These are phyloP conservation scores for Scylla paramamosain DNA, from an alignment of 1,140 invertebrate species.

Conservation along the genomic window DNA sequence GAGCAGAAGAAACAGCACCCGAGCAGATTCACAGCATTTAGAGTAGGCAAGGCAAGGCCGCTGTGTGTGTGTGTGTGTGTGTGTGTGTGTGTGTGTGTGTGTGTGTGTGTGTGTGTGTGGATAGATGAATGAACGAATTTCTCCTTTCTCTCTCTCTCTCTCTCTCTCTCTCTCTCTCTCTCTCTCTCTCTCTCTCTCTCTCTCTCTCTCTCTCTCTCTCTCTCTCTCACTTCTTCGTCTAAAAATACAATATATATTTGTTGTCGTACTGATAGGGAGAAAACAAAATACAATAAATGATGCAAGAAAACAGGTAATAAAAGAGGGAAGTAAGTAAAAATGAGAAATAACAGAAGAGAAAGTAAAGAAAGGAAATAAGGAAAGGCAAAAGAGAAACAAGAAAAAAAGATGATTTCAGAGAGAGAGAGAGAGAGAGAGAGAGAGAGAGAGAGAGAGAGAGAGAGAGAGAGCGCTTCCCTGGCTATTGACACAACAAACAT, in stretches of 20 bases:
- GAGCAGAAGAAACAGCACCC: no score
- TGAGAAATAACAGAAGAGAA: not conserved
- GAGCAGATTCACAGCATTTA: no score
- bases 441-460: slow-evolving; percentile 16
- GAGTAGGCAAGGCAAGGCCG: no score
- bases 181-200: no score
- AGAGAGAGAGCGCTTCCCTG: no score
- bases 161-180: no score
- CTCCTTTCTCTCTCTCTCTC: no score
- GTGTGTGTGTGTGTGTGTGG: slow-evolving; percentile 28
- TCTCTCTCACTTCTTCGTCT: no score
- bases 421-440: slow-evolving; percentile 39
- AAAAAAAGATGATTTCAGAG: not conserved
- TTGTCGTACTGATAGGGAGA: not conserved
- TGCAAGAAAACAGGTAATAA: not conserved
- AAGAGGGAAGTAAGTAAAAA: not conserved
- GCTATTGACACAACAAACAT: no score
- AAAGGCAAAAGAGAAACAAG: not conserved
- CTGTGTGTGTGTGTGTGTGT: not conserved
- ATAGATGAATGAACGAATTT: not conserved
- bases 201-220: no score
- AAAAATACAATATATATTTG: no score
- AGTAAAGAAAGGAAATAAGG: not conserved
- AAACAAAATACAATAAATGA: not conserved
- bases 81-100: slow-evolving; percentile 33